Base-by-base conservation (phyloP, 2,888 invertebrate species). In the Galerucella calmariensis region DNA sequence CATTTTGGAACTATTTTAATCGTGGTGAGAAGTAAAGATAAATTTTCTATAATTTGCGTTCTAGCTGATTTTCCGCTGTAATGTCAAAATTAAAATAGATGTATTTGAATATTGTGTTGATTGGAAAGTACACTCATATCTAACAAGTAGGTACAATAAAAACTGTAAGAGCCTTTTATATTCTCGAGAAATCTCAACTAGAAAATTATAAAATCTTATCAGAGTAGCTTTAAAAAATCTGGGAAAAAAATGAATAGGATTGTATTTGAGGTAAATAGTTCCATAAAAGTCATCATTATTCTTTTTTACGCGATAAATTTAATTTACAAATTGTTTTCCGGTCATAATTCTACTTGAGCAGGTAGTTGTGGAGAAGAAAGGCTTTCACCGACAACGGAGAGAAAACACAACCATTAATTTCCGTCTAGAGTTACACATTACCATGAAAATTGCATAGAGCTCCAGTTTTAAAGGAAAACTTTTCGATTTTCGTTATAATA, bases 281-380 rank as follows among this genome's bases (percentile, higher is more conserved):
- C 53, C 65, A 71, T 72, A 69, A 69, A 69, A 61, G 73, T 69
- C 73, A 53, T 62, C 67, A 66, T 73, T 76, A 67, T 62, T 72
- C 73, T 75, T 74, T 76, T 78, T 69, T 66, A 24, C 58, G 59
- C 73, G 67, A 78, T 78, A 74, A 78, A 78, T 78, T 72, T 75
- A 72, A 76, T 77, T 76, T 71, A 68, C 74, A 76, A 74, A 78
- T 78, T 78, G 73, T 78, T 78, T 78, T 78, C 77, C 75, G 72
- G 75, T 74, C 68, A 75, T 77, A 77, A 73, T 73, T 77, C 67
- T 69, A 58, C 67, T 53, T 53, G 72, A 71, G 73, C 74, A 76
- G 77, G 77, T 76, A 76, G 74, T 71, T 70, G 74, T 73, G 69
- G 73, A 73, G 69, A 75, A 75, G 69, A 69, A 75, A 75, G 72